Percentiles rank a stretch among this genome's conserved stretches.
These are phyloP conservation scores for Cebidichthys violaceus DNA, from an alignment of 2,113 vertebrate species.

Conservation along the genomic window DNA sequence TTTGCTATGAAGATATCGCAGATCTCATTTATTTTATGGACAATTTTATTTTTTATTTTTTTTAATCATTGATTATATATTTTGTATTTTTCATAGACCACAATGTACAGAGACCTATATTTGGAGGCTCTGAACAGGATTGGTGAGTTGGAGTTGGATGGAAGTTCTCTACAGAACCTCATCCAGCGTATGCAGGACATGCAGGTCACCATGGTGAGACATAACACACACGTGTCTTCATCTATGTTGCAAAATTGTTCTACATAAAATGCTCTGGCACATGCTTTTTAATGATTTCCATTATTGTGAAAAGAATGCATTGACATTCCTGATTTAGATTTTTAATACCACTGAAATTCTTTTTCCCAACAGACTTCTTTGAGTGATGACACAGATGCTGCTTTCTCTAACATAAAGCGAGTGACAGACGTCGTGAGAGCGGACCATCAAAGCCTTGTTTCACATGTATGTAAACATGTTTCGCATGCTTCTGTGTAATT, in stretches of 20 bases:
- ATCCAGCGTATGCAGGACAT: slow-evolving; percentile 71
- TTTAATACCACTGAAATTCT: not conserved
- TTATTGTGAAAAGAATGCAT: not conserved
- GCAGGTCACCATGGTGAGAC: slow-evolving; percentile 71
- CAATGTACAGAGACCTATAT: slow-evolving; percentile 80
- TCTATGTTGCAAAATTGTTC: not conserved
- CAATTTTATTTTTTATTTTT: not conserved
- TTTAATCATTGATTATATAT: not conserved
- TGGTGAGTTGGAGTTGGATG: slow-evolving; percentile 77
- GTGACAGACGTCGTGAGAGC: slow-evolving; percentile 56
- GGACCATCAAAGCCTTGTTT: slow-evolving; percentile 74
- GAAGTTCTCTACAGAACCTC: slow-evolving; percentile 71
- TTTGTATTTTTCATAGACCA: slow-evolving; percentile 65
- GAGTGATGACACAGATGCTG: slow-evolving; percentile 63
- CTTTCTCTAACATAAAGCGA: slow-evolving; percentile 73
- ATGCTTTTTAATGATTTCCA: not conserved
- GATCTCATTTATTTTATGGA: not conserved
- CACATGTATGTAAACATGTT: slow-evolving; percentile 70
- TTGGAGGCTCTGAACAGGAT: slow-evolving; percentile 71
- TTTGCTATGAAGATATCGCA: not conserved
- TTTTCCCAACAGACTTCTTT: slow-evolving; percentile 64
- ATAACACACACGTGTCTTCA: not conserved
- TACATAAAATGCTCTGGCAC: not conserved
- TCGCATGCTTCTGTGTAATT: not conserved
- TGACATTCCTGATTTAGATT: not conserved